phyloP scores from a whole-genome alignment of 2,113 vertebrate species.

The Eurystomus gularis region DNA sequence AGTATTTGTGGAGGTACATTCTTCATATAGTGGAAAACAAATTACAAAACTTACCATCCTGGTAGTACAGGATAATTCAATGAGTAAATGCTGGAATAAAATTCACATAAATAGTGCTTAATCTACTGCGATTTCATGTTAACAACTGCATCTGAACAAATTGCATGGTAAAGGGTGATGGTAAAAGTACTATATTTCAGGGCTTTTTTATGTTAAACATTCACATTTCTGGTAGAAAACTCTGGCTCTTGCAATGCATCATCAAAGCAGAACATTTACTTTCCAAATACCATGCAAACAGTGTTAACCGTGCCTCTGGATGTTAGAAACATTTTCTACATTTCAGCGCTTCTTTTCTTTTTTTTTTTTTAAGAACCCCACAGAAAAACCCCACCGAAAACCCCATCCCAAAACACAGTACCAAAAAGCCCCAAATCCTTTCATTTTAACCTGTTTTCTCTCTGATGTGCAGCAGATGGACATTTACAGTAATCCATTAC shows the following conservation, averaged over 20 bases:
- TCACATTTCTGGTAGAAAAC: conserved; percentile 31
- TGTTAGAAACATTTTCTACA: conserved; percentile 16
- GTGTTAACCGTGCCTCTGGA: not conserved
- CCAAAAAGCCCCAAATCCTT: not conserved
- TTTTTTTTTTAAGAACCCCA: not conserved
- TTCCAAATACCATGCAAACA: conserved; percentile 6
- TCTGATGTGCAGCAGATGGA: conserved; percentile 40
- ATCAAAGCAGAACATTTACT: conserved; percentile 49
- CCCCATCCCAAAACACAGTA: not conserved
- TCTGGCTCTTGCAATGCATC: conserved; percentile 50
- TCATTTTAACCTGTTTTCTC: conserved; percentile 17
- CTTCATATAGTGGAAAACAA: conserved; percentile 64
- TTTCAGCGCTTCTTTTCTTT: not conserved
- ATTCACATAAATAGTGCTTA: conserved; percentile 72
- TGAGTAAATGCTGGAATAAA: conserved; percentile 71
- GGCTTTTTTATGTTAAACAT: conserved; percentile 49
- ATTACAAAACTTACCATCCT: conserved; percentile 70
- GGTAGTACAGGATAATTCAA: conserved; percentile 67
- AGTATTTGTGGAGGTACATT: conserved; percentile 51
- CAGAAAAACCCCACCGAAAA: not conserved
- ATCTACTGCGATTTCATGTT: conserved; percentile 50
- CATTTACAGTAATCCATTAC: conserved; percentile 59
- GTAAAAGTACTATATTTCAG: conserved; percentile 14
- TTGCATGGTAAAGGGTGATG: conserved; percentile 49
- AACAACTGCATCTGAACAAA: conserved; percentile 61